A percentile compares a stretch with the other conserved stretches of the same genome.
Evolutionary conservation across 2,797 vertebrate species (phyloP).

Genomic region (Cynopterus sphinx): DNA sequence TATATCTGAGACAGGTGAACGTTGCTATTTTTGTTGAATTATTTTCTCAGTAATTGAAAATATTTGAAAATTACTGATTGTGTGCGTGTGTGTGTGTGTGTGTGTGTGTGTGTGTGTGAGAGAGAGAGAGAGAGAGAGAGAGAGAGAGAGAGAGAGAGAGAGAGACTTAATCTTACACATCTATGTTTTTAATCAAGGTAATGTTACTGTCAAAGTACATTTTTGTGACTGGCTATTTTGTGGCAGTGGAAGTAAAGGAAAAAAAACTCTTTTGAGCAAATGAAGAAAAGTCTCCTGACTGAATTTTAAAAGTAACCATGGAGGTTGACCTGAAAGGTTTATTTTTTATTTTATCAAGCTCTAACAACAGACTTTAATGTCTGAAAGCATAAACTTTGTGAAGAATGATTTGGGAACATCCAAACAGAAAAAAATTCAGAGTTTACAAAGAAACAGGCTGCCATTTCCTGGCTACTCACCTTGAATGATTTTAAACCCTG

Average conservation of each 20-base stretch:
- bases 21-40: not conserved
- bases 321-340: not conserved
- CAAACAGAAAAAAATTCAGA: not conserved
- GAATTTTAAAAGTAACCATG: not conserved
- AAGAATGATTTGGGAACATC: not conserved
- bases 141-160: too few relatives aligned
- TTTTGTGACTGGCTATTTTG: conserved; percentile 11
- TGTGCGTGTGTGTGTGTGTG: not conserved
- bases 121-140: too few relatives aligned
- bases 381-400: not conserved
- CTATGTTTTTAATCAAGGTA: not conserved
- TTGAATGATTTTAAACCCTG: not conserved
- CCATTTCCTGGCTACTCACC: not conserved
- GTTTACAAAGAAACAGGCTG: not conserved
- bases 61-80: not conserved
- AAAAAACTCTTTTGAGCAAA: not conserved
- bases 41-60: not conserved
- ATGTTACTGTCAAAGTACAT: not conserved
- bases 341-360: conserved; percentile 6
- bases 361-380: conserved; percentile 15
- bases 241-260: not conserved
- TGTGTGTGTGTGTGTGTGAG: not conserved
- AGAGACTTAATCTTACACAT: not conserved
- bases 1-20: not conserved
- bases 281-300: not conserved